Base-by-base conservation (phyloP, 2,113 vertebrate genomes). In the Podarcis cretensis region DNA sequence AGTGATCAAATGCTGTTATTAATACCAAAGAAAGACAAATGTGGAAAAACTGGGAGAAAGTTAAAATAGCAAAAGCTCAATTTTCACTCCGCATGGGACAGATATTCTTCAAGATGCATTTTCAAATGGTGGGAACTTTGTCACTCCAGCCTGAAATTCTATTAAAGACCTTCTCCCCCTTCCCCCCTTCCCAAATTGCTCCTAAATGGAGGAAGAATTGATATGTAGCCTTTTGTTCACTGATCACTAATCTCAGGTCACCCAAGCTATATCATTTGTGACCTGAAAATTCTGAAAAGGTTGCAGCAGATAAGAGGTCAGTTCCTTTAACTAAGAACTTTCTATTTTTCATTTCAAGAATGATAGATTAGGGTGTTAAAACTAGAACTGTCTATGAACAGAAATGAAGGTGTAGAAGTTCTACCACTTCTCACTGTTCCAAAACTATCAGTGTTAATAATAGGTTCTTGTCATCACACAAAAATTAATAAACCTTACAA, bases 261-360 rank as follows among this genome's bases (percentile, higher is more conserved):
- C 59, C 43, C 40, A 69, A 86, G 57, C 83, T 80, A 0, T 37
- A 73, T 71, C 1, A 13, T 23, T 90, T 93, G 79, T 90, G 90
- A 93, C 91, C 83, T 59, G 9, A 89, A 25, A 83, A 68, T 90
- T 86, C 85, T 86, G 32, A n/a, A 93, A 92, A 92, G 69, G 80
- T 91, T 90, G 80, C 6, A 4, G 40, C 81, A 40, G 77, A 90
- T 92, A 94, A 94, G 90, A 96, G 87, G 65, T 84, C 91, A 90
- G 93, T 6, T 25, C n/a, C 78, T 63, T 2, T 77, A 89, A 85
- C 30, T 92, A 90, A 85, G 79, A 87, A 92, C 83, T 27, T 54
- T 92, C 91, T 94, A 20, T 40, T 93, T 89, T 94, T 91, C 82
- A 76, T 37, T 93, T 91, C 25, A 89, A 48, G 35, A 89, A 79